Evolutionary conservation across 2,888 invertebrate genomes (phyloP), one percentile per base, ranked within the genome.

Genomic region (Yponomeuta sedellus): DNA sequence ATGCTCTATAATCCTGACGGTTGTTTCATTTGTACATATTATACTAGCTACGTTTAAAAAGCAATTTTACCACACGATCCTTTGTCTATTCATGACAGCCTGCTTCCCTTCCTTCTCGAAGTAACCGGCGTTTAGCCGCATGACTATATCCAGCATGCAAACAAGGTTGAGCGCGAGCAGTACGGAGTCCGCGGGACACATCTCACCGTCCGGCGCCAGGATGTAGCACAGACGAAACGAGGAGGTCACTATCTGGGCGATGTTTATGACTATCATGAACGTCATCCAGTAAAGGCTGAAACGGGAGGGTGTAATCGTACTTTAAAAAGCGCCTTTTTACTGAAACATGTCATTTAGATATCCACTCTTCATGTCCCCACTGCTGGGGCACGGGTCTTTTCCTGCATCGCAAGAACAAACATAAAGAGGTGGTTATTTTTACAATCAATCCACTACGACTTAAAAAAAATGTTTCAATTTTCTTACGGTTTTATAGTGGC

Each of bases 41-140:
- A 25, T 4, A 25, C 25, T 25, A 25, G 25, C 25, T 25, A 25
- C 25, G 2, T 25, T 25, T 25, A 25, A 25, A 25, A 25, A 2
- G 25, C 25, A 25, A 25, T 25, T 74, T 73, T 70, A 83, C 84
- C 75, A 73, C 64, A 71, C 67, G 67, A 83, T 80, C 12, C 69
- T 70, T 16, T 66, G 68, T 61, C 79, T 80, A 3, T 75, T 72
- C 71, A 88, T 67, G 8, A 80, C 72, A 6, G 85, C 73, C 28
- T 71, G 69, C 8, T 69, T 68, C 1, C 73, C 69, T 1, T 65
- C 67, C 2, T 69, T 69, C 4, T 77, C 72, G 20, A 75, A 68
- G 66, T 77, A 82, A 16, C 89, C 89, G 0, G 76, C 78, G 64
- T 85, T 82, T 68, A 85, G 82, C 3, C 73, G 76, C n/a, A 88